A percentile compares a stretch with the other conserved stretches of the same genome.
These are phyloP conservation scores for Meriones unguiculatus DNA, from an alignment of 2,113 vertebrate species.

Conservation along the genomic window DNA sequence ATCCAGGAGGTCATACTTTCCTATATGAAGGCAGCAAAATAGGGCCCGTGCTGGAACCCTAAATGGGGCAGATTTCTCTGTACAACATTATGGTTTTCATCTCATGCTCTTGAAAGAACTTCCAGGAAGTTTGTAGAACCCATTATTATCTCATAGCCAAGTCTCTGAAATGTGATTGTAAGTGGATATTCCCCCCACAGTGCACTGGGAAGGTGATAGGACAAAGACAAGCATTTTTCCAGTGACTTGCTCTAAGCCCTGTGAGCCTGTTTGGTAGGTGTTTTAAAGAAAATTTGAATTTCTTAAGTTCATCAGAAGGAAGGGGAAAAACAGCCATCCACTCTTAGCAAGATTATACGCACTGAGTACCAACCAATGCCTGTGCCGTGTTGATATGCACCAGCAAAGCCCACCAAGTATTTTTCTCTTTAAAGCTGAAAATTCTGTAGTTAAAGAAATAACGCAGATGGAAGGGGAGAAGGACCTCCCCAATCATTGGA, in stretches of 20 bases:
- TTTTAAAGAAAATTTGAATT: slow-evolving; percentile 28
- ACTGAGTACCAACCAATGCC: slow-evolving; percentile 26
- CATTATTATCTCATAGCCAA: slow-evolving; percentile 36
- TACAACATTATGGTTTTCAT: slow-evolving; percentile 51
- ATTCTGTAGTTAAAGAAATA: slow-evolving; percentile 77
- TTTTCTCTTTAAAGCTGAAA: slow-evolving; percentile 73
- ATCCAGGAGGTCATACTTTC: slow-evolving; percentile 95
- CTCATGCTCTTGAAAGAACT: slow-evolving; percentile 68
- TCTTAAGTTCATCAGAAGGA: slow-evolving; percentile 67
- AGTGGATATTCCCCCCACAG: slow-evolving; percentile 55
- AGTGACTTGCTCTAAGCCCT: slow-evolving; percentile 75
- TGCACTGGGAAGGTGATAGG: slow-evolving; percentile 40
- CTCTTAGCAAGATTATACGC: background rate
- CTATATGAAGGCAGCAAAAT: slow-evolving; percentile 98
- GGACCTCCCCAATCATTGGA: too few species aligned
- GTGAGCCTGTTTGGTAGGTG: slow-evolving; percentile 50
- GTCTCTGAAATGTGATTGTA: slow-evolving; percentile 52
- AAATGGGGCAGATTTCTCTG: background rate
- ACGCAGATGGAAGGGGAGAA: slow-evolving; percentile 49
- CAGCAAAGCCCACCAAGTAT: slow-evolving; percentile 81
- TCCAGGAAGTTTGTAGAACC: slow-evolving; percentile 64
- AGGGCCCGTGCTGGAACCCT: slow-evolving; percentile 66
- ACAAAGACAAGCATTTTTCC: slow-evolving; percentile 3
- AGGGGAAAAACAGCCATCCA: slow-evolving; percentile 63
- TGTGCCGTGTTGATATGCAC: slow-evolving; percentile 49